phyloP scores from a whole-genome alignment of 2,888 invertebrate genomes.

The Eucriotettix oculatus region DNA sequence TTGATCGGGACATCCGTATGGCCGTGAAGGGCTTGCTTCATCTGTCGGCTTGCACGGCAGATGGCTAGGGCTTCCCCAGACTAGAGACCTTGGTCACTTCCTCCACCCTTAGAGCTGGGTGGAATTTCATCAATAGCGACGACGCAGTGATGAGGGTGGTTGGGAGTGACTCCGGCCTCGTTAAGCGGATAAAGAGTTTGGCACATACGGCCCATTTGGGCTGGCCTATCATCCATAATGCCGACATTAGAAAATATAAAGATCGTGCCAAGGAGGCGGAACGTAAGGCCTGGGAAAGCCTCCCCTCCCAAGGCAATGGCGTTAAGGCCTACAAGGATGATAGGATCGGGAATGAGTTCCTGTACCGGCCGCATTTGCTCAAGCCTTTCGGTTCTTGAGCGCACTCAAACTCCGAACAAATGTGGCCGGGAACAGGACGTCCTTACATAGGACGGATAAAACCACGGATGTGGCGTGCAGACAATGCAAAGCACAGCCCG shows the following conservation, averaged over 20 bases:
- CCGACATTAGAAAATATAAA: no score
- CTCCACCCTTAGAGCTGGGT: conserved; percentile 13
- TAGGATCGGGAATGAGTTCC: conserved; percentile 14
- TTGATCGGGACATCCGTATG: conserved; percentile 3
- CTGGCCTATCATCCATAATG: no score
- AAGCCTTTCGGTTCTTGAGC: conserved; percentile 17
- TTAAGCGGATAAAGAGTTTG: neutral
- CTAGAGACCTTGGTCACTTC: conserved; percentile 14
- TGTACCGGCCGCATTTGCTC: conserved; percentile 14
- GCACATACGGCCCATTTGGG: neutral
- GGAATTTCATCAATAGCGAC: neutral
- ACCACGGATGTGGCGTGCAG: no score
- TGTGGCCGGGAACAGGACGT: conserved; percentile 14
- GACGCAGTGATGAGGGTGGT: neutral
- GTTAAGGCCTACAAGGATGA: conserved; percentile 7
- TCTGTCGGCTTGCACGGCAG: conserved; percentile 15
- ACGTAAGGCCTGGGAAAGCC: no score
- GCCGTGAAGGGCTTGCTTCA: conserved; percentile 11
- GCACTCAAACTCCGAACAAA: conserved; percentile 19
- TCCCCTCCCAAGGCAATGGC: neutral
- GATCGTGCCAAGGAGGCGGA: no score
- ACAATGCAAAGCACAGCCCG: no score
- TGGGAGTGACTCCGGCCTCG: no score
- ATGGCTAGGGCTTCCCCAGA: conserved; percentile 19
- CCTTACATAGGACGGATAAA: no score